phyloP scores from a whole-genome alignment of 2,888 invertebrate species.

The Palloptera scutellata region DNA sequence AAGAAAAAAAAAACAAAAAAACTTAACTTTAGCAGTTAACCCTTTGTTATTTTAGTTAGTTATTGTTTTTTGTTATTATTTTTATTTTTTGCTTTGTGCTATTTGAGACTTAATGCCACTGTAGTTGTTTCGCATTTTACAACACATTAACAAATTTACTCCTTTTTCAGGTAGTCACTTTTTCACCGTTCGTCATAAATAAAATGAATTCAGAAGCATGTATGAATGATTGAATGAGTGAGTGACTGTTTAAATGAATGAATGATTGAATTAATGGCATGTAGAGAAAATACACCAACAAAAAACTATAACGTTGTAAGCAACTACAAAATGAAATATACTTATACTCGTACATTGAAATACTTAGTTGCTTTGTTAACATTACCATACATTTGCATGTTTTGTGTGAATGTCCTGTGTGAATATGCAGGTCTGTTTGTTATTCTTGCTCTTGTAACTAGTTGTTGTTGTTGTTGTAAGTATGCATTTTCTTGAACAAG shows the following conservation, averaged over 20 bases:
- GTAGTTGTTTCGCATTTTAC: background rate
- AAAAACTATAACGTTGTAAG: constrained; percentile 5
- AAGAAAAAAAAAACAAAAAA: background rate
- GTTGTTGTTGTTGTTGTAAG: background rate
- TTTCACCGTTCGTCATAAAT: background rate
- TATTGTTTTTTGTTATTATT: constrained; percentile 19
- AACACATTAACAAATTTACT: constrained; percentile 21
- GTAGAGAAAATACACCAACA: constrained; percentile 27
- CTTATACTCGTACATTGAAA: constrained; percentile 7
- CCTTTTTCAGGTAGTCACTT: constrained; percentile 31
- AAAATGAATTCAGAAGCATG: no score
- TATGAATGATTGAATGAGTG: background rate
- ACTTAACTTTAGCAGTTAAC: constrained; percentile 32
- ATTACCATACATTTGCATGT: constrained; percentile 6
- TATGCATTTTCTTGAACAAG: constrained; percentile 2
- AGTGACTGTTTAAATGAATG: background rate
- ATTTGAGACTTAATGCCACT: background rate
- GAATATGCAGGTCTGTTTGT: background rate
- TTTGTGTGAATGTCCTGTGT: background rate
- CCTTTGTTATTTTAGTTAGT: constrained; percentile 23
- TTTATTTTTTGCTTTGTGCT: constrained; percentile 10
- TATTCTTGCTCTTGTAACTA: background rate
- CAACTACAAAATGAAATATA: constrained; percentile 13
- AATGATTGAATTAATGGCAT: constrained; percentile 13
- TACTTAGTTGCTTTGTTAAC: background rate